These are phyloP conservation scores for Erebia epiphron DNA, from an alignment of 2,888 invertebrate genomes.

Conservation along the genomic window DNA sequence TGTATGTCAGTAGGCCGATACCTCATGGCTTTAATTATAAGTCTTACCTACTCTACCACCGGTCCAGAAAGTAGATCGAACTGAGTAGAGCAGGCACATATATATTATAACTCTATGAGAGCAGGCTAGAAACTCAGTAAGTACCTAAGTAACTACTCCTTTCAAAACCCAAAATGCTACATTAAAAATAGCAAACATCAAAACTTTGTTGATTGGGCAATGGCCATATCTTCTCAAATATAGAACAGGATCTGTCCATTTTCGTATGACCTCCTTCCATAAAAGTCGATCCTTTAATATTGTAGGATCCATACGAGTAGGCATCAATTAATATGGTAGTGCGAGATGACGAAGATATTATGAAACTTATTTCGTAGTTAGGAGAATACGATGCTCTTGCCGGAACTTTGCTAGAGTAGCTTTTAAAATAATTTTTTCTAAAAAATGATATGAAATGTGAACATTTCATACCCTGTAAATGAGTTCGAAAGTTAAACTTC, in stretches of 20 bases:
- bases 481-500: too few species aligned
- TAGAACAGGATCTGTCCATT: conserved; percentile 32
- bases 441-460: too few species aligned
- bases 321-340: not conserved
- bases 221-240: conserved; percentile 18
- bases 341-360: conserved; percentile 6
- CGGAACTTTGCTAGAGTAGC: too few species aligned
- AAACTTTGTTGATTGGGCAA: not conserved
- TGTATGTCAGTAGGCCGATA: too few species aligned
- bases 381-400: too few species aligned
- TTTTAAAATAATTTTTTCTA: too few species aligned
- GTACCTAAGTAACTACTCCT: too few species aligned
- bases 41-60: too few species aligned
- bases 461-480: too few species aligned
- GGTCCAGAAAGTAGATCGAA: not conserved
- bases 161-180: too few species aligned
- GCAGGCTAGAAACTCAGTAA: not conserved
- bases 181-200: not conserved
- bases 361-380: not conserved
- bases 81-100: not conserved
- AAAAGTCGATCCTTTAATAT: conserved; percentile 21
- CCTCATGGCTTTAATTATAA: too few species aligned
- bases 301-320: conserved; percentile 27
- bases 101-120: too few species aligned
- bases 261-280: conserved; percentile 33